Conservation (phyloP, 2,888 invertebrate species). For the Phyllotreta cruciferae region DNA sequence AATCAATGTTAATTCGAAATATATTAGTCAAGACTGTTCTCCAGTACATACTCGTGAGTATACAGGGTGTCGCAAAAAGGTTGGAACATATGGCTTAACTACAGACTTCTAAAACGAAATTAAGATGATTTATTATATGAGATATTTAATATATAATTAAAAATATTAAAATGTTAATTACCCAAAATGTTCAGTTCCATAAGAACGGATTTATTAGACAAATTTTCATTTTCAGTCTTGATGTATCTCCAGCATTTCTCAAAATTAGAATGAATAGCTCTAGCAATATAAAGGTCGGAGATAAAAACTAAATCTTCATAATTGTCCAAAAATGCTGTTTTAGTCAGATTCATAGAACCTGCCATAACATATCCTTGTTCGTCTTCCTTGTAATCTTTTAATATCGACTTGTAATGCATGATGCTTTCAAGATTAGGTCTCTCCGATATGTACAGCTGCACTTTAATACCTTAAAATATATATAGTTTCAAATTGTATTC, state of each 20-base stretch:
- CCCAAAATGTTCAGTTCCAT: constrained; percentile 37
- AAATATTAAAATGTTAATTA: no score
- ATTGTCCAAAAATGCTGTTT: constrained; percentile 48
- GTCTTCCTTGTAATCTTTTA: constrained; percentile 51
- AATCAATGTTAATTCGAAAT: no score
- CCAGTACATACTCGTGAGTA: no score
- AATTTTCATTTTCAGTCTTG: constrained; percentile 44
- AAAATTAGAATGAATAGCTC: constrained; percentile 48
- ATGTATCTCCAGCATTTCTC: constrained; percentile 47
- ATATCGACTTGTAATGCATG: constrained; percentile 56
- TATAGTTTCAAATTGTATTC: constrained; percentile 3
- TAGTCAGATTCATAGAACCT: constrained; percentile 55
- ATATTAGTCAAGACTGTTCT: no score
- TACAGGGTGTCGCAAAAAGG: no score
- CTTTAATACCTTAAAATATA: constrained; percentile 43
- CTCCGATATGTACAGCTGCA: constrained; percentile 47
- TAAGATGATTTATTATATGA: no score
- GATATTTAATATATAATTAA: no score
- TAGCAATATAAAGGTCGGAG: constrained; percentile 45
- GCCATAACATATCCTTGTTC: constrained; percentile 45
- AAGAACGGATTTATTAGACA: constrained; percentile 45
- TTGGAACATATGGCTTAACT: no score
- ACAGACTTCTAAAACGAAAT: no score
- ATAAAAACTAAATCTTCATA: constrained; percentile 54
- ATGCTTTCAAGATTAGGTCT: constrained; percentile 44